These are phyloP conservation scores for Tachycineta bicolor DNA, from an alignment of 2,113 vertebrate species.

Conservation along the genomic window DNA sequence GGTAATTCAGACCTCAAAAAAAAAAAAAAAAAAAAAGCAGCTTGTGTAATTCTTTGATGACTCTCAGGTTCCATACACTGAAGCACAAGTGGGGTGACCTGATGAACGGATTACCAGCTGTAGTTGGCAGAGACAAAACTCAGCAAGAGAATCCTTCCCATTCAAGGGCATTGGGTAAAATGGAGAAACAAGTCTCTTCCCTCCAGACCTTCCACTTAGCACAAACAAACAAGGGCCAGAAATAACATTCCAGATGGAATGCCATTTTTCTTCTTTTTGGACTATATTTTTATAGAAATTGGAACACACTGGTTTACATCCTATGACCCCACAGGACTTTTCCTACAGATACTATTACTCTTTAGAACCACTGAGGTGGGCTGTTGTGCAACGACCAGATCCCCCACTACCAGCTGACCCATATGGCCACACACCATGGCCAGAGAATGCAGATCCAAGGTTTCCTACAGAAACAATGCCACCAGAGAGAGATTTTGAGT, in stretches of 20 bases:
- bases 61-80: not conserved
- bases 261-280: not conserved
- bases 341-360: not conserved
- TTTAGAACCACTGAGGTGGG: not conserved
- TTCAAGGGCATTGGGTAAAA: not conserved
- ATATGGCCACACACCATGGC: too few species aligned
- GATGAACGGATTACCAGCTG: not conserved
- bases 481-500: not conserved
- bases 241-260: slow-evolving; percentile 1
- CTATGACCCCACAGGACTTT: not conserved
- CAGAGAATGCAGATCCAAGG: not conserved
- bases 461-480: not conserved
- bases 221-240: not conserved
- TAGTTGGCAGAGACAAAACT: not conserved
- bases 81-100: not conserved
- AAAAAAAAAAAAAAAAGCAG: not conserved
- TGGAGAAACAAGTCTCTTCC: not conserved
- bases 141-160: not conserved
- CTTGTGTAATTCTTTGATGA: not conserved
- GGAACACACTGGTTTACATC: not conserved
- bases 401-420: not conserved
- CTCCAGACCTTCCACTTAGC: not conserved
- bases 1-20: not conserved
- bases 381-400: not conserved
- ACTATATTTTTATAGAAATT: not conserved